Percentiles rank a stretch among this genome's conserved stretches.
phyloP scores from a whole-genome alignment of 23 tunicate species.

The Botrylloides violaceus region DNA sequence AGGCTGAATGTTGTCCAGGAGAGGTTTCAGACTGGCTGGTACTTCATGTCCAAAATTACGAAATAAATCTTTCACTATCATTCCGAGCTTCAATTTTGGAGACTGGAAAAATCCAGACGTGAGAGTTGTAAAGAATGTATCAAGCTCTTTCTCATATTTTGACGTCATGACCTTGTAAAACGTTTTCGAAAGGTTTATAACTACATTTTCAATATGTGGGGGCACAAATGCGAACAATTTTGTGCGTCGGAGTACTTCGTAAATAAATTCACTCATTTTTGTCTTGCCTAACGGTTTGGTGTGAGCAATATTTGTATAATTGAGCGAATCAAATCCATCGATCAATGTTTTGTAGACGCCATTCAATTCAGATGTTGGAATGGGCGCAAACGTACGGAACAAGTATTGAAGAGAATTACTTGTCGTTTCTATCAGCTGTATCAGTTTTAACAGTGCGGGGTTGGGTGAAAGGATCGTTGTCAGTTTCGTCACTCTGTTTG shows the following conservation, averaged over 20 bases:
- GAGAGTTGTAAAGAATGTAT: not conserved
- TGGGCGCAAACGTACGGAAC: not conserved
- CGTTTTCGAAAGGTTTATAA: slow-evolving; percentile 14
- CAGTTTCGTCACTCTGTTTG: not conserved
- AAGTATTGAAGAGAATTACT: not conserved
- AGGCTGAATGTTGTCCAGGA: not conserved
- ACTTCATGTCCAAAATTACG: not conserved
- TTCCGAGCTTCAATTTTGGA: not conserved
- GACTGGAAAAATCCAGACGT: not conserved
- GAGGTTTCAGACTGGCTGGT: not conserved
- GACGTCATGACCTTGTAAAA: slow-evolving; percentile 11
- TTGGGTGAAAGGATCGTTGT: not conserved
- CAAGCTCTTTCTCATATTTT: not conserved
- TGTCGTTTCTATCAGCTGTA: no score
- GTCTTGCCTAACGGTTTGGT: not conserved
- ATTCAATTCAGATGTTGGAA: not conserved
- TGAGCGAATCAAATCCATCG: not conserved
- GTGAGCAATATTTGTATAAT: not conserved
- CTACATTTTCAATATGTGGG: not conserved
- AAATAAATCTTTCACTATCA: not conserved
- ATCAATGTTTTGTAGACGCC: slow-evolving; percentile 1
- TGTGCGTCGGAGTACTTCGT: not conserved
- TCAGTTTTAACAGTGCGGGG: not conserved
- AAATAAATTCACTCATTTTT: slow-evolving; percentile 1
- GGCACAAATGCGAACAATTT: not conserved